Percentiles rank a stretch among this genome's conserved stretches.
These are phyloP conservation scores for Chrysolina oricalcia DNA, from an alignment of 2,888 invertebrate genomes.

Conservation along the genomic window DNA sequence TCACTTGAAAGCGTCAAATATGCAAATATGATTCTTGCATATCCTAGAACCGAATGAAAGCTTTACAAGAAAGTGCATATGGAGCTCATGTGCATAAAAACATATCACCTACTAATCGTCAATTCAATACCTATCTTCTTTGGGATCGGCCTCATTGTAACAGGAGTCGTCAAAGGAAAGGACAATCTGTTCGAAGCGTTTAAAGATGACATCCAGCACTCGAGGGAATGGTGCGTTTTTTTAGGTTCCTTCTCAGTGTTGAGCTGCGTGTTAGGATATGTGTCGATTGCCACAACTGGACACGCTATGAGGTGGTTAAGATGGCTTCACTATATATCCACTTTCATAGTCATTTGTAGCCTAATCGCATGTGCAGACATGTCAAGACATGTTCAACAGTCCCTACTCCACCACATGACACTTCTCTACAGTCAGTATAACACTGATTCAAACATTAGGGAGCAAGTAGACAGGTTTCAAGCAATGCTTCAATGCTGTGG, in stretches of 20 bases:
- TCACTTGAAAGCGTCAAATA: not conserved
- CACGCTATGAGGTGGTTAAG: not conserved
- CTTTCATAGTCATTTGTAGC: slow-evolving; percentile 11
- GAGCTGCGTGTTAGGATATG: slow-evolving; percentile 4
- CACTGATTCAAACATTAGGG: not conserved
- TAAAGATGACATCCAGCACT: not conserved
- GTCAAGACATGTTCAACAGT: not conserved
- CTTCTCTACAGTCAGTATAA: not conserved
- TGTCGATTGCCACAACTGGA: slow-evolving; percentile 2
- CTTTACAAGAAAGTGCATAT: not conserved
- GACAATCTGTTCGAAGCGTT: slow-evolving; percentile 7
- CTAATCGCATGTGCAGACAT: slow-evolving; percentile 11
- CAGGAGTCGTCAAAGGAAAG: not conserved
- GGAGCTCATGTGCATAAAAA: not conserved
- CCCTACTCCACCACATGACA: not conserved
- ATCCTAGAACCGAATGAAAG: not conserved
- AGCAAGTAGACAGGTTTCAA: slow-evolving; percentile 35
- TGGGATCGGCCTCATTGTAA: slow-evolving; percentile 15
- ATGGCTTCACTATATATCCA: slow-evolving; percentile 22
- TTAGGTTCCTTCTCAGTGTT: slow-evolving; percentile 15
- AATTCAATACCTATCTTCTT: not conserved
- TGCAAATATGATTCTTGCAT: not conserved
- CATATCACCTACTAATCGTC: not conserved
- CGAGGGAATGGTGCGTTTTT: slow-evolving; percentile 15
- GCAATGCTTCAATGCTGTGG: slow-evolving; percentile 36